These are phyloP conservation scores for Ophioninae sp. DNA, from an alignment of 2,888 invertebrate genomes.

Conservation along the genomic window DNA sequence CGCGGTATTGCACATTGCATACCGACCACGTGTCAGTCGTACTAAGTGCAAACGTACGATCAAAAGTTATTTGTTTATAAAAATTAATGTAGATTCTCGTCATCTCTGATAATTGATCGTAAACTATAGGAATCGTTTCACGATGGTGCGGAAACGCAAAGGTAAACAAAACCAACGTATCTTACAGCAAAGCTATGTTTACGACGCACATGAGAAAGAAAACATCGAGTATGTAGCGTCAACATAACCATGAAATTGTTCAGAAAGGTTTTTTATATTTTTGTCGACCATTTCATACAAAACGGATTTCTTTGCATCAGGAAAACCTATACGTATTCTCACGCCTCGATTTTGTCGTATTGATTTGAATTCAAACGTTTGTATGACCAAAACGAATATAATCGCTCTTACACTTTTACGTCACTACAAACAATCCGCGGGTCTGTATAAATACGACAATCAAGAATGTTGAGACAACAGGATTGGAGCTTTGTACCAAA, in stretches of 20 bases:
- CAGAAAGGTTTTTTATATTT: neutral
- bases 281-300: neutral
- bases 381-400: too few species aligned
- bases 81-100: neutral
- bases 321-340: neutral
- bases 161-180: conserved; percentile 35
- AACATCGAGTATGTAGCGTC: neutral
- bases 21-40: conserved; percentile 14
- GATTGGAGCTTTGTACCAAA: too few species aligned
- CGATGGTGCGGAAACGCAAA: conserved; percentile 60
- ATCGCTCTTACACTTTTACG: neutral
- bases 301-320: neutral
- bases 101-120: neutral
- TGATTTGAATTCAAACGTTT: neutral
- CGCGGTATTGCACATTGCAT: neutral
- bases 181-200: conserved; percentile 2
- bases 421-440: neutral
- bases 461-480: too few species aligned
- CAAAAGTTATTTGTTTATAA: neutral
- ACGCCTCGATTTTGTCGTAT: neutral
- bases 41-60: conserved; percentile 2
- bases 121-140: neutral
- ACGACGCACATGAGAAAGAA: neutral
- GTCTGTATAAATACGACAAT: too few species aligned
- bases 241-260: neutral